Evolutionary conservation across 2,888 invertebrate species (phyloP).

Genomic region (Lasioglossum oenotherae): DNA sequence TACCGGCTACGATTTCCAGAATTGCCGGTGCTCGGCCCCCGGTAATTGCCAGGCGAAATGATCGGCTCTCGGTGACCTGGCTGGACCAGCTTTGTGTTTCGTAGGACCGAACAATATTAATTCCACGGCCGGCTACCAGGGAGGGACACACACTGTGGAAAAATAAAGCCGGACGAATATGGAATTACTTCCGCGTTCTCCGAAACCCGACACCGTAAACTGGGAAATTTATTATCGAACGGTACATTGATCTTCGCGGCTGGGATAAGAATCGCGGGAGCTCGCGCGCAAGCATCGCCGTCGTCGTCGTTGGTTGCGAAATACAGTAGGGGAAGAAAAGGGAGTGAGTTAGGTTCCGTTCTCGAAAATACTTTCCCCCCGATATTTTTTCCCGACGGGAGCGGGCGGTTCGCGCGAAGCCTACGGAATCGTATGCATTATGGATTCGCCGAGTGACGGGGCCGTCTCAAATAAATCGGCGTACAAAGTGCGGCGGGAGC

Average conservation of each 20-base stretch:
- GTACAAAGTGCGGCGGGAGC: constrained; percentile 62
- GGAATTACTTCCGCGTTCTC: constrained; percentile 5
- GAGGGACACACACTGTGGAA: neutral
- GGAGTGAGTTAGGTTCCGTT: constrained; percentile 1
- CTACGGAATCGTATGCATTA: constrained; percentile 66
- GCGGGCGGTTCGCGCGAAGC: constrained; percentile 33
- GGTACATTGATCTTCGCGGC: neutral
- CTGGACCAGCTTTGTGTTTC: neutral
- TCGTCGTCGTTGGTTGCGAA: neutral
- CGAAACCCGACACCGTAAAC: neutral
- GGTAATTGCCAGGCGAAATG: constrained; percentile 60
- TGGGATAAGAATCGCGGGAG: neutral
- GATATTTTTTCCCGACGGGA: constrained; percentile 16
- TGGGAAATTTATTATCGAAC: constrained; percentile 10
- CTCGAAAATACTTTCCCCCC: constrained; percentile 22
- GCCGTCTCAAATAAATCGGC: constrained; percentile 68
- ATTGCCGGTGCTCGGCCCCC: constrained; percentile 31
- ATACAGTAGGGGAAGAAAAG: neutral
- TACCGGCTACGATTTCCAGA: constrained; percentile 49
- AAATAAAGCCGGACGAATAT: constrained; percentile 11
- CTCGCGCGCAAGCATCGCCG: neutral
- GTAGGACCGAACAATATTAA: neutral
- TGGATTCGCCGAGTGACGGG: constrained; percentile 67
- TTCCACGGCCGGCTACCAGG: neutral
- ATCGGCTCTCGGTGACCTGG: constrained; percentile 36